phyloP scores from a whole-genome alignment of 2,888 invertebrate genomes.

The Cataglyphis rosenhaueri region DNA sequence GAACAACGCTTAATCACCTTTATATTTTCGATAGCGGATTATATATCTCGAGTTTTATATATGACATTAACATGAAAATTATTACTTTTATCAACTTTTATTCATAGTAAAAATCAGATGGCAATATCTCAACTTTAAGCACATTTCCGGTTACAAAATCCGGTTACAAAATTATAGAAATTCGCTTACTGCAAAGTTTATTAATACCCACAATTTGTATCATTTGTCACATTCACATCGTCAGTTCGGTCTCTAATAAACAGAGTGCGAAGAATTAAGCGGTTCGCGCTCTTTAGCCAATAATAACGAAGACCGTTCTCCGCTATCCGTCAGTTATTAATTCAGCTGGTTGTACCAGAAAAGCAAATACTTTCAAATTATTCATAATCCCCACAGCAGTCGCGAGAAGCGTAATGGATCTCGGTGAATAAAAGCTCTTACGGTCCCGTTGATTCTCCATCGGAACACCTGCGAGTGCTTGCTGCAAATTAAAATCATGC shows the following conservation, averaged over 20 bases:
- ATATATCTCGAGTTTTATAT: neutral
- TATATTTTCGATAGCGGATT: constrained; percentile 1
- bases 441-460: constrained; percentile 56
- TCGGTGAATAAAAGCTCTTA: constrained; percentile 62
- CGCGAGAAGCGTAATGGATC: constrained; percentile 60
- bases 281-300: neutral
- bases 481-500: constrained; percentile 49
- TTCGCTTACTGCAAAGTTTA: neutral
- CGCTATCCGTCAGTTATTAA: constrained; percentile 62
- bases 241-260: neutral
- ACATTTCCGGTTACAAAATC: too few species aligned
- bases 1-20: neutral
- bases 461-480: constrained; percentile 38
- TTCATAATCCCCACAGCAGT: constrained; percentile 68
- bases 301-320: constrained; percentile 59
- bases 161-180: neutral
- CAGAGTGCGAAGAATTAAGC: neutral
- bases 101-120: neutral
- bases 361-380: constrained; percentile 73
- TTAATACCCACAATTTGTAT: constrained; percentile 1
- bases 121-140: neutral
- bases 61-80: neutral
- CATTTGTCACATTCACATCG: neutral
- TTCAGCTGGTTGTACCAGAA: constrained; percentile 61
- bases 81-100: neutral